Evolutionary conservation across 2,888 invertebrate species (phyloP).

Genomic region (Andrena bucephala): DNA sequence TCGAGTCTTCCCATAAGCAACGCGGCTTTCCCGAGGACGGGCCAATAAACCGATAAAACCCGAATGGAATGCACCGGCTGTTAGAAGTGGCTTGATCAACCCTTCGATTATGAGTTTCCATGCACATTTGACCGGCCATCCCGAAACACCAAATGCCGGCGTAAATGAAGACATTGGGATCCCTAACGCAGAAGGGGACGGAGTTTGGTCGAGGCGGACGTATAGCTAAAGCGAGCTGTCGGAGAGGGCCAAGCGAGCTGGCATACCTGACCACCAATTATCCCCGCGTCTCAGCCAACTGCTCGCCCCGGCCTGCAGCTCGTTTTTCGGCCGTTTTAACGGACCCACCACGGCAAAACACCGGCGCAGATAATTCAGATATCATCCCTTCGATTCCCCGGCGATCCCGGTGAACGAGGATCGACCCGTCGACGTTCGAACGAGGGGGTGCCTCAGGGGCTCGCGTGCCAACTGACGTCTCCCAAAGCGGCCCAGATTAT

Average conservation of each 20-base stretch:
- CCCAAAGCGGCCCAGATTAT: slow-evolving; percentile 74
- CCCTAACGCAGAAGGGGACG: background rate
- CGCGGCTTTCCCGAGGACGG: slow-evolving; percentile 5
- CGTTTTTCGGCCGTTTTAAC: slow-evolving; percentile 60
- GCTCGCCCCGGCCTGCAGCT: slow-evolving; percentile 59
- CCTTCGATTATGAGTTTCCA: background rate
- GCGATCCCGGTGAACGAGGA: slow-evolving; percentile 65
- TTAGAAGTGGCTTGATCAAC: background rate
- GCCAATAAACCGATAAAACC: slow-evolving; percentile 8
- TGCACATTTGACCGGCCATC: too few relatives aligned
- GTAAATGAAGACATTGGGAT: background rate
- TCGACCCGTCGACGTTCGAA: slow-evolving; percentile 61
- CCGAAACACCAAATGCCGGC: background rate
- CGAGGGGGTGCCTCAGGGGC: slow-evolving; percentile 70
- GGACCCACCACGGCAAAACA: slow-evolving; percentile 67
- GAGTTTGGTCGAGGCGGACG: slow-evolving; percentile 58
- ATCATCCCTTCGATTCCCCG: slow-evolving; percentile 78
- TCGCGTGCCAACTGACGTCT: slow-evolving; percentile 83
- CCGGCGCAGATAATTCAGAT: slow-evolving; percentile 79
- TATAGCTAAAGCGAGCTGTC: slow-evolving; percentile 35
- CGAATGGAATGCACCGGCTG: background rate
- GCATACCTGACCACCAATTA: slow-evolving; percentile 81
- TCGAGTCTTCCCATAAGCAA: slow-evolving; percentile 8
- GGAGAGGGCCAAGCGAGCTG: slow-evolving; percentile 40
- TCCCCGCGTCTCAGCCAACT: slow-evolving; percentile 80